These are phyloP conservation scores for Trididemnum clinides DNA, from an alignment of 23 tunicate species.

Conservation along the genomic window DNA sequence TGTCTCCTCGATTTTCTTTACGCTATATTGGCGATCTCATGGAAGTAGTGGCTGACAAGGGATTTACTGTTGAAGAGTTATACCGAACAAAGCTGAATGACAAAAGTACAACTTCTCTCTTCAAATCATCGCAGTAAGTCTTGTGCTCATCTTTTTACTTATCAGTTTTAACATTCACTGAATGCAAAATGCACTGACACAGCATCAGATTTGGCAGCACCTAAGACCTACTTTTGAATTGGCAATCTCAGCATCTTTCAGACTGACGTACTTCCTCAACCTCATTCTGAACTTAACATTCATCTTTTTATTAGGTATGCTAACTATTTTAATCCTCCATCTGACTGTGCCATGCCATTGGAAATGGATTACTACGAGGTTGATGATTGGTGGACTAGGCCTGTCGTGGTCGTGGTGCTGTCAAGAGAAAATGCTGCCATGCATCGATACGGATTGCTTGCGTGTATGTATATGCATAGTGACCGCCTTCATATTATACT, in stretches of 20 bases:
- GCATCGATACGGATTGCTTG: constrained; percentile 53
- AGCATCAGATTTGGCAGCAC: too few relatives aligned
- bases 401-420: constrained; percentile 51
- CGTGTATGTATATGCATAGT: neutral
- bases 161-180: too few relatives aligned
- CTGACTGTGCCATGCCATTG: constrained; percentile 8
- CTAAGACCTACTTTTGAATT: too few relatives aligned
- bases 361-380: constrained; percentile 68
- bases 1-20: constrained; percentile 73
- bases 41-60: constrained; percentile 31
- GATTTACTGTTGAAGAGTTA: constrained; percentile 50
- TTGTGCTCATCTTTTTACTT: neutral
- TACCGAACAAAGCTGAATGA: constrained; percentile 53
- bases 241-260: too few relatives aligned
- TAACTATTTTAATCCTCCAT: constrained; percentile 51
- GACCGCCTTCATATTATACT: neutral
- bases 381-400: constrained; percentile 75
- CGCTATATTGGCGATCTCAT: constrained; percentile 70
- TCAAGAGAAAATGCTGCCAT: constrained; percentile 59
- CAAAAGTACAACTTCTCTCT: constrained; percentile 56
- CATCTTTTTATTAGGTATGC: too few relatives aligned
- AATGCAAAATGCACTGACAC: too few relatives aligned
- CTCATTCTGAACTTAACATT: too few relatives aligned
- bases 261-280: too few relatives aligned
- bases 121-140: constrained; percentile 32